Base-by-base conservation (phyloP, 2,113 vertebrate genomes). In the Oostethus manadensis region DNA sequence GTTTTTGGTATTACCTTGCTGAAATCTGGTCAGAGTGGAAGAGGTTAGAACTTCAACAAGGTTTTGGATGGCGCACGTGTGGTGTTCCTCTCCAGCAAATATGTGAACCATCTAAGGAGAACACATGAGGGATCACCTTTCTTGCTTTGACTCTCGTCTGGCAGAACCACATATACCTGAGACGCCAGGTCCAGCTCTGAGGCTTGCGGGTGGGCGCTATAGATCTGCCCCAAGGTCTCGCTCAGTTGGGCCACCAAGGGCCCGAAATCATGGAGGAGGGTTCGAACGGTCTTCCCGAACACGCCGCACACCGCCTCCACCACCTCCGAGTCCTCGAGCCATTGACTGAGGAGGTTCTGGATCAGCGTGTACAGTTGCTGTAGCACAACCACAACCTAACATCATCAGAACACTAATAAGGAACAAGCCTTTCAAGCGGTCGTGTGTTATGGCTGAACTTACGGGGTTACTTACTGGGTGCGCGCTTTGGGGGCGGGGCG, bases 181-280 rank as follows among this genome's bases (percentile, higher is more conserved):
- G 91, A 89, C 3, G 94, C 92, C 70, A 99, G 93, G 76, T 98
- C 94, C 38, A 98, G 91, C 59, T 93, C 93, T 11, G 93, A 94
- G 73, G 95, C 92, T 84, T 98, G 97, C 64, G 97, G 97, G 80
- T 92, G 92, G 51, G 93, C 84, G 68, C 90, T 91, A 64, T 95
- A 99, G 92, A 98, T 94, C 89, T 94, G 93, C 18, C 94, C 93
- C 83, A 98, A 88, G 93, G 97, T 97, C 88, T 95, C 93, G 16
- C 93, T 94, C 77, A 99, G 89, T 84, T 95, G 94, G 57, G 92
- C 86, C 47, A 98, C 95, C 89, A 98, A 93, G 60, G 95, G 95
- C 23, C 94, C 93, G 74, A 98, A 98, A 68, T 95, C 94, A 68
- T 92, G 91, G 50, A 94, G 86, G 47, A 98, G 92, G 2, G 94